Percentiles rank a stretch among this genome's conserved stretches.
phyloP scores from a whole-genome alignment of 1,140 invertebrate genomes.

The Agraylea sexmaculata region DNA sequence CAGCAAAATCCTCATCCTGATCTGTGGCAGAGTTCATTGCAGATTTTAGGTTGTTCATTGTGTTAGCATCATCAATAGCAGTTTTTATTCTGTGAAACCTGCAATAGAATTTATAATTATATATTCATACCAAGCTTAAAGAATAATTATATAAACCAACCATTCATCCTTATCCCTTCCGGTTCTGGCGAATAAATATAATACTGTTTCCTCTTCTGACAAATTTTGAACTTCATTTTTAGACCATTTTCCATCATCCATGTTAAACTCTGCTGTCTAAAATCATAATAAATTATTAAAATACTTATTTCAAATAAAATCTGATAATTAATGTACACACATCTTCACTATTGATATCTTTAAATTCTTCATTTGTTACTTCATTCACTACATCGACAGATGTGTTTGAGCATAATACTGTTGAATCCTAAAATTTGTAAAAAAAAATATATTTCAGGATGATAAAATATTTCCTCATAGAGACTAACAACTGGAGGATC shows the following conservation, averaged over 20 bases:
- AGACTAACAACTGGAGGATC: constrained; percentile 4
- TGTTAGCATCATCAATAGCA: constrained; percentile 30
- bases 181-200: constrained; percentile 35
- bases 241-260: constrained; percentile 7
- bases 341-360: constrained; percentile 11
- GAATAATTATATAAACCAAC: constrained; percentile 23
- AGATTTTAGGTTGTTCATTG: constrained; percentile 23
- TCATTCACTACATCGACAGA: no score
- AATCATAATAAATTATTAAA: neutral
- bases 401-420: no score
- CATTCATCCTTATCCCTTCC: constrained; percentile 38
- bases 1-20: constrained; percentile 7
- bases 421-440: no score
- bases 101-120: constrained; percentile 5
- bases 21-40: constrained; percentile 23
- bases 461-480: no score
- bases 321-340: constrained; percentile 6
- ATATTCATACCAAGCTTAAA: constrained; percentile 4
- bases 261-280: neutral
- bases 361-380: constrained; percentile 13
- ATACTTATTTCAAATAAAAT: neutral
- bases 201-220: constrained; percentile 15
- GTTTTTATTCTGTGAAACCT: constrained; percentile 32
- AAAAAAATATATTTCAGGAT: no score
- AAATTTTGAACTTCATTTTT: constrained; percentile 7